These are phyloP conservation scores for Cerceris ruficornis DNA, from an alignment of 2,888 invertebrate genomes.

Conservation along the genomic window DNA sequence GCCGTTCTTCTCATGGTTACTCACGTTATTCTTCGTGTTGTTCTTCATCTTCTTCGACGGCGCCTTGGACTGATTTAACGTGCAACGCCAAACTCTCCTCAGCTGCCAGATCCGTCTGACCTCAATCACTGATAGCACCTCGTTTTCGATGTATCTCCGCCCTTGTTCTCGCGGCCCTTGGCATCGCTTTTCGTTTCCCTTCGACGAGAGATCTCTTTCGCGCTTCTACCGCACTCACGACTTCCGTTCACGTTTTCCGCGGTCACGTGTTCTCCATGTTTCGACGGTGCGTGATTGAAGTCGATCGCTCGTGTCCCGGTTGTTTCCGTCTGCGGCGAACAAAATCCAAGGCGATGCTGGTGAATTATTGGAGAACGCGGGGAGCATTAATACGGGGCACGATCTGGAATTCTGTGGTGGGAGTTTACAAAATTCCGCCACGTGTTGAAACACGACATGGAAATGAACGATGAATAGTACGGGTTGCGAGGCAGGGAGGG, in stretches of 20 bases:
- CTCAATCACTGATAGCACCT: conserved; percentile 58
- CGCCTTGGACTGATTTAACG: conserved; percentile 13
- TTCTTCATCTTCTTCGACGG: conserved; percentile 54
- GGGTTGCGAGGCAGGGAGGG: no score
- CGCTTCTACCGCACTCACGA: conserved; percentile 5
- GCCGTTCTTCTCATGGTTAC: conserved; percentile 75
- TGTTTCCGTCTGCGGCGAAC: not conserved
- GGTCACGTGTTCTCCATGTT: conserved; percentile 65
- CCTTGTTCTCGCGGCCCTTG: conserved; percentile 56
- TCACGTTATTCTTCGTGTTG: conserved; percentile 66
- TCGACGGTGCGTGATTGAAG: conserved; percentile 33
- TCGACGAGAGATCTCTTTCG: conserved; percentile 9
- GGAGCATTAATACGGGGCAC: no score
- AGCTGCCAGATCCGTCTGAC: conserved; percentile 53
- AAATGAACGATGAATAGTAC: no score
- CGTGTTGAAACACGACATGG: no score
- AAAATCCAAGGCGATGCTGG: not conserved
- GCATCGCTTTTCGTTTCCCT: conserved; percentile 58
- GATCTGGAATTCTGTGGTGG: no score
- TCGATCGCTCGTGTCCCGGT: conserved; percentile 13
- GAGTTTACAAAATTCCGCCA: no score
- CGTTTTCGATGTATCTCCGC: conserved; percentile 57
- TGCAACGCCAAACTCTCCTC: conserved; percentile 29
- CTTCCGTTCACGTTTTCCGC: conserved; percentile 24
- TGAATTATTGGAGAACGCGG: no score